These are phyloP conservation scores for Pampus argenteus DNA, from an alignment of 2,797 vertebrate species.

Conservation along the genomic window DNA sequence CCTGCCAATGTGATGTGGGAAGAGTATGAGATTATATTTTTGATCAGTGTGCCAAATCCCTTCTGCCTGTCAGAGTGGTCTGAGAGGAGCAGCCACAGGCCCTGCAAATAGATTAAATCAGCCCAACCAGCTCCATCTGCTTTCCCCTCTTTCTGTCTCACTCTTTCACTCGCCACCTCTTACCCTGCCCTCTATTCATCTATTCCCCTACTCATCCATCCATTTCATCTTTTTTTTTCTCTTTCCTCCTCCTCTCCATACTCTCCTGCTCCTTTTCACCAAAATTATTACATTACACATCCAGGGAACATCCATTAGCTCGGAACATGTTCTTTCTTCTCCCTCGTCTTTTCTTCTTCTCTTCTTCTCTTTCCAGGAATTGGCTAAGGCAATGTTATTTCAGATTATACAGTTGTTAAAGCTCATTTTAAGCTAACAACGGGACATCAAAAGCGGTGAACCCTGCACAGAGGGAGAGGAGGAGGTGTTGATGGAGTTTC, in stretches of 20 bases:
- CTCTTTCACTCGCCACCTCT: conserved; percentile 64
- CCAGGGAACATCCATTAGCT: conserved; percentile 84
- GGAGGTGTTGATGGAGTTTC: conserved; percentile 83
- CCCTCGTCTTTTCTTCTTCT: conserved; percentile 44
- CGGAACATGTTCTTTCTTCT: conserved; percentile 77
- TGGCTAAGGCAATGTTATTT: conserved; percentile 82
- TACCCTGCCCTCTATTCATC: conserved; percentile 68
- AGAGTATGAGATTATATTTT: conserved; percentile 81
- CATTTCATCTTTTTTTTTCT: conserved; percentile 65
- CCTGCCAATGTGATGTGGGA: conserved; percentile 76
- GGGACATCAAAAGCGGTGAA: conserved; percentile 81
- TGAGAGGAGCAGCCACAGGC: conserved; percentile 75
- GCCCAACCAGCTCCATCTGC: conserved; percentile 76
- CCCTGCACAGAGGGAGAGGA: conserved; percentile 75
- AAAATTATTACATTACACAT: conserved; percentile 85
- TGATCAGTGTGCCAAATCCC: conserved; percentile 79
- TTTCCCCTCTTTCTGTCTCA: conserved; percentile 64
- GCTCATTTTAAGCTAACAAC: conserved; percentile 82
- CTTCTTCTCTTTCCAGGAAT: conserved; percentile 67
- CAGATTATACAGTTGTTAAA: conserved; percentile 86
- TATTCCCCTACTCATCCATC: conserved; percentile 68
- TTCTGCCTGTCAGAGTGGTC: conserved; percentile 76
- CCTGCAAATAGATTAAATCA: conserved; percentile 83
- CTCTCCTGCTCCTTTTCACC: conserved; percentile 71
- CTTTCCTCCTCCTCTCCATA: conserved; percentile 21